Conservation (phyloP, 2,888 invertebrate genomes). For the Caenorhabditis sp. region DNA sequence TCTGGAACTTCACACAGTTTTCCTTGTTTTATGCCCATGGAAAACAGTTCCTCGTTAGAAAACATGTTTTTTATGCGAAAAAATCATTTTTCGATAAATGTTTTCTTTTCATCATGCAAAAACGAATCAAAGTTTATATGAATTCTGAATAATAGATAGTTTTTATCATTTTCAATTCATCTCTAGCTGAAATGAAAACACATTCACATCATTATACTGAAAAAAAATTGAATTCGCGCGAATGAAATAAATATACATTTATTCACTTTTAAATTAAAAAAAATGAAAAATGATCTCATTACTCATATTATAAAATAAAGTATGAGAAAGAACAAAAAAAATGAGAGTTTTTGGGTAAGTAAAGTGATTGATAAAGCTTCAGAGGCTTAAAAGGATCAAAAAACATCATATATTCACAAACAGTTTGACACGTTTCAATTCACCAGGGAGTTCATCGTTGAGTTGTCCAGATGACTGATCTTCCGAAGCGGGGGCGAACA, state of each 20-base stretch:
- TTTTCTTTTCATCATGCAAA: too few relatives aligned
- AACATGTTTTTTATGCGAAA: too few relatives aligned
- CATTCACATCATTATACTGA: conserved; percentile 14
- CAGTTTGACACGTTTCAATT: conserved; percentile 20
- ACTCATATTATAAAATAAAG: background rate
- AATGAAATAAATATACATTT: conserved; percentile 13
- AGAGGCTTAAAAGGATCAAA: conserved; percentile 33
- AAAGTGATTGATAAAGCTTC: conserved; percentile 42
- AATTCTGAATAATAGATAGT: background rate
- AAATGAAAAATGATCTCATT: conserved; percentile 18
- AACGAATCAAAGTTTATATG: background rate
- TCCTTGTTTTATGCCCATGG: too few relatives aligned
- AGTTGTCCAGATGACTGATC: conserved; percentile 20
- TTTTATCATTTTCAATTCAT: conserved; percentile 2
- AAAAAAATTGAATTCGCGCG: conserved; percentile 8
- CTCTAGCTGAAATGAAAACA: conserved; percentile 15
- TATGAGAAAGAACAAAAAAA: background rate
- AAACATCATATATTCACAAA: conserved; percentile 39
- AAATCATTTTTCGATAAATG: too few relatives aligned
- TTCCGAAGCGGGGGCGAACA: conserved; percentile 49
- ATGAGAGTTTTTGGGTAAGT: background rate
- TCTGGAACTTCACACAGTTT: too few relatives aligned
- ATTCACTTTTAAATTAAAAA: conserved; percentile 7
- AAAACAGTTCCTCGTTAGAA: too few relatives aligned
- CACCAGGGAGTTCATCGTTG: background rate